A percentile compares a stretch with the other conserved stretches of the same genome.
Evolutionary conservation across 2,888 invertebrate genomes (phyloP).

Genomic region (Plebejus argus): DNA sequence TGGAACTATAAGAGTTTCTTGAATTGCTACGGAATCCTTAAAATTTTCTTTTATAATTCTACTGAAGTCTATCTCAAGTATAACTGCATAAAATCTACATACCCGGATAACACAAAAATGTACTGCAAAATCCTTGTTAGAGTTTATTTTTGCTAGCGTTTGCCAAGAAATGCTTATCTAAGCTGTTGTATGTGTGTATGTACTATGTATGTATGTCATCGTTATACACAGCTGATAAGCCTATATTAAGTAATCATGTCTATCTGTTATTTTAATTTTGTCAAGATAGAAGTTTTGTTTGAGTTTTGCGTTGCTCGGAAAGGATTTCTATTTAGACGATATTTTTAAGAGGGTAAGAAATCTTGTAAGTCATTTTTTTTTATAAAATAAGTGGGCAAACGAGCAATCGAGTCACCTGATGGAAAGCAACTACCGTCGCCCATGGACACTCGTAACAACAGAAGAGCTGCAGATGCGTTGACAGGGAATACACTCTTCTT

Average conservation of each 20-base stretch:
- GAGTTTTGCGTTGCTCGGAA: neutral
- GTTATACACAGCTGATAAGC: neutral
- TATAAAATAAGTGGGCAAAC: no score
- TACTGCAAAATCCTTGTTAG: neutral
- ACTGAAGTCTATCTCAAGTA: no score
- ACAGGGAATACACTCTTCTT: no score
- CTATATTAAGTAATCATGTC: neutral
- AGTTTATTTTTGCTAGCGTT: neutral
- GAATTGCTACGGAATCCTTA: no score
- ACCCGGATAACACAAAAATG: constrained; percentile 5
- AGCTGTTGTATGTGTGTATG: neutral
- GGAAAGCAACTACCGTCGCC: no score
- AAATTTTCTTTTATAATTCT: no score
- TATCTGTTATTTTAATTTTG: neutral
- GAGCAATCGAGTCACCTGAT: no score
- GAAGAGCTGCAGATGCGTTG: no score
- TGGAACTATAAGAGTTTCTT: no score
- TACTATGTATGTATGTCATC: neutral
- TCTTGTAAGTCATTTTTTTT: no score
- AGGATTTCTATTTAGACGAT: neutral
- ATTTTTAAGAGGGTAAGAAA: no score
- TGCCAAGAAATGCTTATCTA: constrained; percentile 12
- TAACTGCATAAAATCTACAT: neutral
- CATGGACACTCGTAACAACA: no score
- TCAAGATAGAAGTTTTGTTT: neutral